These are phyloP conservation scores for Pristionchus entomophagus DNA, from an alignment of 2,888 invertebrate genomes.

Conservation along the genomic window DNA sequence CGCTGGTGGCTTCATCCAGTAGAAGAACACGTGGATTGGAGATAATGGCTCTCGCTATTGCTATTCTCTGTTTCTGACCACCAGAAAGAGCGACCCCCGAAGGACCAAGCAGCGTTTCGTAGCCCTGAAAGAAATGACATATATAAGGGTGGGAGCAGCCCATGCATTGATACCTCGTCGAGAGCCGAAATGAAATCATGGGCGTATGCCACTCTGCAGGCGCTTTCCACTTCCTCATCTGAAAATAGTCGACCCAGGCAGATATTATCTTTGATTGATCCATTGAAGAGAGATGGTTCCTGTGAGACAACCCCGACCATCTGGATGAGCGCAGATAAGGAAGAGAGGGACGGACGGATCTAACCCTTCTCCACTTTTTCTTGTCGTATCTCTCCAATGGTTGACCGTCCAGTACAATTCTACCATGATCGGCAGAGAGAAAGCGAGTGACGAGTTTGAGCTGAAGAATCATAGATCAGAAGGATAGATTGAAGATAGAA, in stretches of 20 bases:
- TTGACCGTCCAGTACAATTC: not conserved
- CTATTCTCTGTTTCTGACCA: conserved; percentile 37
- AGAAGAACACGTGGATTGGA: conserved; percentile 15
- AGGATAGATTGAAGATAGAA: not conserved
- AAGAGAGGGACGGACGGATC: too few relatives aligned
- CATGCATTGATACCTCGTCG: not conserved
- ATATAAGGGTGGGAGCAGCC: not conserved
- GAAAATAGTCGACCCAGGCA: not conserved
- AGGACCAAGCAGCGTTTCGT: conserved; percentile 13
- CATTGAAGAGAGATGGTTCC: conserved; percentile 17
- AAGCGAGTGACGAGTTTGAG: conserved; percentile 29
- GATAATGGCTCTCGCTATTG: conserved; percentile 35
- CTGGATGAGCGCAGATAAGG: not conserved
- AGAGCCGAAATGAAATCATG: conserved; percentile 29
- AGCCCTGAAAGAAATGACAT: conserved; percentile 15
- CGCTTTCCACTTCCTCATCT: conserved; percentile 4
- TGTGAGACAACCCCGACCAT: conserved; percentile 16
- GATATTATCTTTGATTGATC: conserved; percentile 23
- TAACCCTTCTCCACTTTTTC: conserved; percentile 4
- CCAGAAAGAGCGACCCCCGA: conserved; percentile 35
- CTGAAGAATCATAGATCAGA: not conserved
- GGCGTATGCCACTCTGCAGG: not conserved
- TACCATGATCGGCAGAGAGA: not conserved
- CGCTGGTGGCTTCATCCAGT: conserved; percentile 40
- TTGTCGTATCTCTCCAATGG: conserved; percentile 5